These are phyloP conservation scores for Eriocheir sinensis DNA, from an alignment of 1,140 invertebrate species.

Conservation along the genomic window DNA sequence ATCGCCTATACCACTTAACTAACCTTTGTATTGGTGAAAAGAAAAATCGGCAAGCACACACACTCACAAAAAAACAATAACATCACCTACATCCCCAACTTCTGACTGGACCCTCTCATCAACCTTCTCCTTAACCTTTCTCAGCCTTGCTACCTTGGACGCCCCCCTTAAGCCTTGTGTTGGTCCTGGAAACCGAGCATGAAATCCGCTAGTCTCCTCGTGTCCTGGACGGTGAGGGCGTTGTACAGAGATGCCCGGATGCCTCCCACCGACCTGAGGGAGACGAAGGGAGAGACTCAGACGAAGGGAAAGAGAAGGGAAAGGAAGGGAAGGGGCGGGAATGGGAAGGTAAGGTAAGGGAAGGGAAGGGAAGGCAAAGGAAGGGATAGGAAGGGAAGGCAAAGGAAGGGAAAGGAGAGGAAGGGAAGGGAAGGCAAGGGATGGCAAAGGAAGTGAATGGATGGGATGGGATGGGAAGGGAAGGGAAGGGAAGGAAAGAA, in stretches of 20 bases:
- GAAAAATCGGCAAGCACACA: not conserved
- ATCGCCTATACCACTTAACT: too few species aligned
- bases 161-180: conserved; percentile 63
- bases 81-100: not conserved
- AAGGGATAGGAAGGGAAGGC: too few species aligned
- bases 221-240: conserved; percentile 92
- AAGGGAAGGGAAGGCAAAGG: too few species aligned
- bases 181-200: conserved; percentile 89
- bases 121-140: not conserved
- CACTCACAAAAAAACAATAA: not conserved
- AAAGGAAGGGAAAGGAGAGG: too few species aligned
- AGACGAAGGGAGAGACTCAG: conserved; percentile 44
- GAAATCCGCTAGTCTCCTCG: conserved; percentile 88
- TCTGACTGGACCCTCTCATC: not conserved
- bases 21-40: not conserved
- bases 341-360: too few species aligned
- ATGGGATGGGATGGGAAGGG: too few species aligned
- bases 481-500: too few species aligned
- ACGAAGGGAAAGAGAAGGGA: too few species aligned
- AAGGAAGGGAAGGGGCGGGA: too few species aligned
- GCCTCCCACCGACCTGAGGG: conserved; percentile 92
- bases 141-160: not conserved
- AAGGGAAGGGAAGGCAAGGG: too few species aligned
- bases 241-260: conserved; percentile 97
- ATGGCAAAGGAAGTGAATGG: too few species aligned